Evolutionary conservation across 2,888 invertebrate genomes (phyloP).

Genomic region (Norana najaformis): DNA sequence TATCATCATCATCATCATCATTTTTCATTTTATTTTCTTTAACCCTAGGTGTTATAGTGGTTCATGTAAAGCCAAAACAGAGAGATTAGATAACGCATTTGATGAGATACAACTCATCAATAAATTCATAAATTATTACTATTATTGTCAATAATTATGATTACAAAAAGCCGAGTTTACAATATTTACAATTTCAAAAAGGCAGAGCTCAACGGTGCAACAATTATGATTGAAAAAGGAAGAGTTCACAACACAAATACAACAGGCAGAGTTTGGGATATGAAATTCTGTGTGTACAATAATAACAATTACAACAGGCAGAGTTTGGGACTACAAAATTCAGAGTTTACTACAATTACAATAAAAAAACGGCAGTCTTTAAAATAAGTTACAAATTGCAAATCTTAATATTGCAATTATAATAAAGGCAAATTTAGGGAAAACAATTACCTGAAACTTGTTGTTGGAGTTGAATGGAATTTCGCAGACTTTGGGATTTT

Average conservation of each 20-base stretch:
- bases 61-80: background rate
- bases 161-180: background rate
- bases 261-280: background rate
- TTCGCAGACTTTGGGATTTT: constrained; percentile 62
- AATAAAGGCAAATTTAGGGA: background rate
- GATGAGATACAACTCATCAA: background rate
- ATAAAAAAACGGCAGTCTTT: background rate
- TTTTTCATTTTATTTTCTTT: background rate
- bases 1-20: background rate
- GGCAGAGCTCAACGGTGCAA: too few species aligned
- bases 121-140: background rate
- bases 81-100: background rate
- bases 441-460: constrained; percentile 62
- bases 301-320: background rate
- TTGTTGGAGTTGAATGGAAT: constrained; percentile 66
- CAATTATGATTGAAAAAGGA: background rate
- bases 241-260: background rate
- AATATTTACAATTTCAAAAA: background rate
- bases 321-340: background rate
- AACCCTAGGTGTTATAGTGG: background rate
- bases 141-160: background rate
- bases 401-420: too few species aligned
- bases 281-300: background rate
- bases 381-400: too few species aligned
- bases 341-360: background rate